Evolutionary conservation across 2,113 vertebrate genomes (phyloP).

Genomic region (Callocephalon fimbriatum): DNA sequence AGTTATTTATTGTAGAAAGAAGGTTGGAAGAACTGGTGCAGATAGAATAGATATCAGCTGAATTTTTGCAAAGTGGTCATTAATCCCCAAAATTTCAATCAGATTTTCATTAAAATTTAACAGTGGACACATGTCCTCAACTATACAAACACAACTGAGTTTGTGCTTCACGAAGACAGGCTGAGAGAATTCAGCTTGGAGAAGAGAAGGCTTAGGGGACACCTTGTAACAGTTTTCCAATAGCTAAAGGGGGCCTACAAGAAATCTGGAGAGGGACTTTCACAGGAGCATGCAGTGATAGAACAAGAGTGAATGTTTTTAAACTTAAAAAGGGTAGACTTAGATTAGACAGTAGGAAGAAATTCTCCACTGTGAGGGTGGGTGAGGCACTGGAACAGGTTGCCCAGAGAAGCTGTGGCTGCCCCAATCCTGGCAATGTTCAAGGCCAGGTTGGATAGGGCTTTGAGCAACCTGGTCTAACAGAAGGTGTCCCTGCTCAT

Average conservation of each 20-base stretch:
- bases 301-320: background rate
- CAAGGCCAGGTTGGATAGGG: background rate
- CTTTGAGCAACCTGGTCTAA: background rate
- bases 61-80: background rate
- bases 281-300: background rate
- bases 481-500: background rate
- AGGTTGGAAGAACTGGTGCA: slow-evolving; percentile 23
- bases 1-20: slow-evolving; percentile 30
- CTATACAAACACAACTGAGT: background rate
- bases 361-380: background rate
- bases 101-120: slow-evolving; percentile 14
- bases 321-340: background rate
- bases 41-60: slow-evolving; percentile 9
- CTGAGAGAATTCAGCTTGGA: background rate
- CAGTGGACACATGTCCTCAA: background rate
- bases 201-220: background rate
- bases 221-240: background rate
- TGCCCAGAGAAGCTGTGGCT: background rate
- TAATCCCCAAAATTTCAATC: slow-evolving; percentile 15
- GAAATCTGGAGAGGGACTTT: background rate
- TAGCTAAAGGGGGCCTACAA: background rate
- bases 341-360: background rate
- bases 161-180: background rate
- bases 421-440: background rate
- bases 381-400: background rate